phyloP scores from a whole-genome alignment of 2,797 vertebrate species.

The Cuniculus paca region DNA sequence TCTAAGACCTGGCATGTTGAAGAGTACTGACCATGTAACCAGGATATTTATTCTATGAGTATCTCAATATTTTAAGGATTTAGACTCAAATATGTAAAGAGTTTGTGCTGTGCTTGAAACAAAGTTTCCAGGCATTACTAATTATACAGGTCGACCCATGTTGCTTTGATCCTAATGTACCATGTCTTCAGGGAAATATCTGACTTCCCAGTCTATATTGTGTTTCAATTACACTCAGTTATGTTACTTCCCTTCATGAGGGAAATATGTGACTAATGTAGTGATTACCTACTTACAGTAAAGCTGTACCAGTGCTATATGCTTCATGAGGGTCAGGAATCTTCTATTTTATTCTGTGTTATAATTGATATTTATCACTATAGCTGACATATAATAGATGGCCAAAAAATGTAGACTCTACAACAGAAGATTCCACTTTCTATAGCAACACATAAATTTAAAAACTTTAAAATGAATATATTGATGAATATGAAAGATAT shows the following conservation, averaged over 20 bases:
- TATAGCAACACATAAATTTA: neutral
- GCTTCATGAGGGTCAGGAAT: neutral
- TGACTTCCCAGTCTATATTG: neutral
- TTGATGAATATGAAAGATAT: neutral
- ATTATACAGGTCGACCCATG: neutral
- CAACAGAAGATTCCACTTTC: neutral
- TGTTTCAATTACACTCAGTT: neutral
- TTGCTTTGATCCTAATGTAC: neutral
- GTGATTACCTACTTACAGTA: neutral
- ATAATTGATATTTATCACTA: neutral
- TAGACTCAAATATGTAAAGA: conserved; percentile 3
- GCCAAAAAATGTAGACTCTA: neutral
- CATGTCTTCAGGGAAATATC: neutral
- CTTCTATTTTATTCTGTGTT: neutral
- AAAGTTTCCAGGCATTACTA: neutral
- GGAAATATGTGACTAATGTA: neutral
- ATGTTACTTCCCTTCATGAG: neutral
- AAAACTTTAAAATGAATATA: neutral
- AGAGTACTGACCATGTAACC: neutral
- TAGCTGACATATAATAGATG: neutral
- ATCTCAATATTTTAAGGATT: conserved; percentile 2
- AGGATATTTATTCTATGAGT: conserved; percentile 21
- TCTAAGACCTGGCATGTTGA: neutral
- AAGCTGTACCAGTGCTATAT: neutral
- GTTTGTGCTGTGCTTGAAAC: neutral